Evolutionary conservation across 2,888 invertebrate species (phyloP).

Genomic region (Strigamia transsilvanica): DNA sequence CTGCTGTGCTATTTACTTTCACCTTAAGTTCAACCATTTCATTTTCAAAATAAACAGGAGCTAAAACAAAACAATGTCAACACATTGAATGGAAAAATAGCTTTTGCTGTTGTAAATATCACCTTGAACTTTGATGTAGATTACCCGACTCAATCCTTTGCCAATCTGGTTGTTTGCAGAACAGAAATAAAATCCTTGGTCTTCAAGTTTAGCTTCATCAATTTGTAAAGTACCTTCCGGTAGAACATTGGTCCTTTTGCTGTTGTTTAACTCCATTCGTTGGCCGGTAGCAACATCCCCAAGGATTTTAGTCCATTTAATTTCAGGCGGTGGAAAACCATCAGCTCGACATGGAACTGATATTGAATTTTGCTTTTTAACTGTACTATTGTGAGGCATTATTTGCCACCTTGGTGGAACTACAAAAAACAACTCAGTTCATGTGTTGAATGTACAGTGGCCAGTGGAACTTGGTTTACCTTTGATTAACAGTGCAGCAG

Average conservation of each 20-base stretch:
- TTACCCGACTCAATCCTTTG: slow-evolving; percentile 25
- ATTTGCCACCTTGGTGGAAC: slow-evolving; percentile 50
- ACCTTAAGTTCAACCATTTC: neutral
- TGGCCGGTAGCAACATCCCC: neutral
- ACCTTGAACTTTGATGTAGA: slow-evolving; percentile 49
- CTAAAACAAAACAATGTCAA: slow-evolving; percentile 39
- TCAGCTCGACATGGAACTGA: slow-evolving; percentile 11
- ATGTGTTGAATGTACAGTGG: neutral
- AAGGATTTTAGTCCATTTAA: slow-evolving; percentile 31
- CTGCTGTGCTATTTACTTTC: slow-evolving; percentile 16
- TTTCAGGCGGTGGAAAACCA: slow-evolving; percentile 39
- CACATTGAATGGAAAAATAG: neutral
- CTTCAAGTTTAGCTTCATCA: neutral
- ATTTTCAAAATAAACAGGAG: slow-evolving; percentile 50
- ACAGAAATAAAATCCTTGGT: slow-evolving; percentile 51
- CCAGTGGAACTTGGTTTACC: neutral
- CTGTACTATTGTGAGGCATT: slow-evolving; percentile 34
- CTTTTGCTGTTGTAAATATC: neutral
- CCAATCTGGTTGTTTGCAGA: slow-evolving; percentile 22
- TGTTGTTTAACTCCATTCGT: neutral
- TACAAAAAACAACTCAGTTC: neutral
- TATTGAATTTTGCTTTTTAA: neutral
- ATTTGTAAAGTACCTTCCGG: neutral
- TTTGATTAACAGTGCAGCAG: neutral
- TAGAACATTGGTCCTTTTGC: neutral